A percentile compares a stretch with the other conserved stretches of the same genome.
Evolutionary conservation across 2,888 invertebrate genomes (phyloP).

Genomic region (Zele albiditarsus): DNA sequence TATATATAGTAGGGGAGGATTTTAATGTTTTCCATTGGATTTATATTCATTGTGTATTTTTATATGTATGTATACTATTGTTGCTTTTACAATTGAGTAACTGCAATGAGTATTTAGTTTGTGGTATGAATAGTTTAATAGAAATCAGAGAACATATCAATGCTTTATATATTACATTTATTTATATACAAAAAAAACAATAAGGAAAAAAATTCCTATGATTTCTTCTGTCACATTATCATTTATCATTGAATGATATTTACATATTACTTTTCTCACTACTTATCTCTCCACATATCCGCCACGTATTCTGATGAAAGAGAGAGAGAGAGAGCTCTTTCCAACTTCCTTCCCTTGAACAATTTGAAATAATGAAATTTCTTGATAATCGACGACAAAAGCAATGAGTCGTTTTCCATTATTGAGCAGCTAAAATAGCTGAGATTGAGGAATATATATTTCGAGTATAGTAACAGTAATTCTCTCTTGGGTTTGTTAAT

Average conservation of each 20-base stretch:
- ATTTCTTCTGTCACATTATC: neutral
- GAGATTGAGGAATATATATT: conserved; percentile 43
- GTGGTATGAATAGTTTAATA: neutral
- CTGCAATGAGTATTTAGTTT: neutral
- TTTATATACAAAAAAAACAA: neutral
- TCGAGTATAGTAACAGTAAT: conserved; percentile 38
- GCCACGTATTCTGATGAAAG: neutral
- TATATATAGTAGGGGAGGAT: neutral
- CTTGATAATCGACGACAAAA: conserved; percentile 65
- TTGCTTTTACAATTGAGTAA: neutral
- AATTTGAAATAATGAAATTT: conserved; percentile 69
- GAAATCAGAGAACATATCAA: neutral
- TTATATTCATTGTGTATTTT: neutral
- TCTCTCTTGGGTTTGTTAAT: conserved; percentile 37
- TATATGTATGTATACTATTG: neutral
- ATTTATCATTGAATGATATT: neutral
- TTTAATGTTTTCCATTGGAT: conserved; percentile 3
- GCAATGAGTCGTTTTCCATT: conserved; percentile 53
- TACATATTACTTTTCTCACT: too few relatives aligned
- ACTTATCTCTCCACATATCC: neutral
- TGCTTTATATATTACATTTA: too few relatives aligned
- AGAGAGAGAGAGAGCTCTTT: conserved; percentile 18
- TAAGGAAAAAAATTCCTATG: conserved; percentile 30
- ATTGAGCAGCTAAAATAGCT: conserved; percentile 25
- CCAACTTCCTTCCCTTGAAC: conserved; percentile 17